These are phyloP conservation scores for Carassius auratus DNA, from an alignment of 2,113 vertebrate species.

Conservation along the genomic window DNA sequence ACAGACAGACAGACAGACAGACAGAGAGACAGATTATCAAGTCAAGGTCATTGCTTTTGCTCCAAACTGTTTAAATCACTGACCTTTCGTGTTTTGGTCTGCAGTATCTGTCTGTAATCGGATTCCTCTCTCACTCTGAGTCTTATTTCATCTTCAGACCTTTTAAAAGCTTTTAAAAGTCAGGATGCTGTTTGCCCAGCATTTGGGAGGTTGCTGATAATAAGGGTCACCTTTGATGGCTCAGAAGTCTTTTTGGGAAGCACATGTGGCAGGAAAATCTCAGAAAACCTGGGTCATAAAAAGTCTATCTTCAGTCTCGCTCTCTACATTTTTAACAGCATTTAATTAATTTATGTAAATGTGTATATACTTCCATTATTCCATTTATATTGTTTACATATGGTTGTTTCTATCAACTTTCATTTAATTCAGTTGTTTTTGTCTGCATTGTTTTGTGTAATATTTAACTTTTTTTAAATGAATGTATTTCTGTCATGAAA, in stretches of 20 bases:
- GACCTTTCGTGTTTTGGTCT: constrained; percentile 28
- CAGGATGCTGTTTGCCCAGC: constrained; percentile 32
- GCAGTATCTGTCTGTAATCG: constrained; percentile 28
- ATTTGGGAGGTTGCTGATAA: constrained; percentile 10
- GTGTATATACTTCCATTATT: no score
- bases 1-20: background rate
- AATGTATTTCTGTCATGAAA: background rate
- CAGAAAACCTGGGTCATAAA: no score
- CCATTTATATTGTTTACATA: no score
- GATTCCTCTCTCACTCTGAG: constrained; percentile 4
- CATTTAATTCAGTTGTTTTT: no score
- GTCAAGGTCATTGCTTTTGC: constrained; percentile 40
- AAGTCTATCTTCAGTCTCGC: no score
- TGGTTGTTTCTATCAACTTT: no score
- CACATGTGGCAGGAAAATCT: no score
- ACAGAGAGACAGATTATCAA: constrained; percentile 1
- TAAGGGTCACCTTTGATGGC: constrained; percentile 3
- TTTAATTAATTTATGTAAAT: no score
- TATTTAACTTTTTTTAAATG: no score
- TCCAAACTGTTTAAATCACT: background rate
- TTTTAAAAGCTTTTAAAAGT: constrained; percentile 38
- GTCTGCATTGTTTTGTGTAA: no score
- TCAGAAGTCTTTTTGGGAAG: background rate
- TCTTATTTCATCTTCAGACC: constrained; percentile 36
- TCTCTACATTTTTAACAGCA: no score